Base-by-base conservation (phyloP, 2,113 vertebrate genomes). In the Pygoscelis adeliae region DNA sequence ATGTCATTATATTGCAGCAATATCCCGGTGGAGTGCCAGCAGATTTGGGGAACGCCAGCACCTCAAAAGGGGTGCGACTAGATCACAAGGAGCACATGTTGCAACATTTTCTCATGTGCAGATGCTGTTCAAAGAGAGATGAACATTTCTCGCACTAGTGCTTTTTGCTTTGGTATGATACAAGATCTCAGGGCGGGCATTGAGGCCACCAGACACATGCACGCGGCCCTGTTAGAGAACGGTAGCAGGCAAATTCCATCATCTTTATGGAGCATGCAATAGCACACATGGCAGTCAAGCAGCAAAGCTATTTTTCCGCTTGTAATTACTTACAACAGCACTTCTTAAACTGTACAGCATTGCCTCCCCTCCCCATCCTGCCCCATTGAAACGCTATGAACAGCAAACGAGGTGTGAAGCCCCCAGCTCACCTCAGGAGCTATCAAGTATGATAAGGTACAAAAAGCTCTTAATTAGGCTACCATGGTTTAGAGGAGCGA, bases 391-490 rank as follows among this genome's bases (percentile, higher is more conserved):
- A 78, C 4, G 42, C 36, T 78, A 7, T 0, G 2, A 74, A 38
- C 25, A 61, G 46, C 73, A 84, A 88, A 93, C 46, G 22, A 73
- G 52, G 78, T 42, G 66, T 82, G 85, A 95, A 94, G 82, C 34
- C 44, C 56, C 34, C 65, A 66, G 27, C 73, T 93, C 87, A 79
- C 82, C 84, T 79, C 65, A 79, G 74, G 34, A 91, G 42, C 78
- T 65, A 59, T 87, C 85, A 76, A 66, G 61, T 58, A 52, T 11
- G 40, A 50, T 12, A 79, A 76, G 56, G 52, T 78, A 85, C 62
- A 69, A 56, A 88, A 55, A 87, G 34, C 66, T 85, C 70, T 90
- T 90, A 88, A 94, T 93, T 90, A 85, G 78, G 66, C 49, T 90
- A 72, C 44, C 5, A 10, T 3, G 61, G 61, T 38, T 88, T 76